A percentile compares a stretch with the other conserved stretches of the same genome.
Conservation (phyloP, 2,888 invertebrate species). For the Drosophila differens region DNA sequence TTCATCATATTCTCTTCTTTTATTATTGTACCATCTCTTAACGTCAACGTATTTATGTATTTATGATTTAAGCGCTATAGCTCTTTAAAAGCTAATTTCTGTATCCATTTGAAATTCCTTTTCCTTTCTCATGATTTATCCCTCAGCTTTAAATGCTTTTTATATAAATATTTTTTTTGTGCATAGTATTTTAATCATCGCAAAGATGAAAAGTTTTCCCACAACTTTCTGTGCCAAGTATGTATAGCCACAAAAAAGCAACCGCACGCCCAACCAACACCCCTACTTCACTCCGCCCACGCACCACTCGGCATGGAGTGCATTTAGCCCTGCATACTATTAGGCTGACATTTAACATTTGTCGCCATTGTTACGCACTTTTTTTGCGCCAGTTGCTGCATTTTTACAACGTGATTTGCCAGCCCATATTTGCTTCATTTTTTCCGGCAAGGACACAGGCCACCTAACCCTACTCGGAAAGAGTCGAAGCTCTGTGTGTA, state of each 20-base stretch:
- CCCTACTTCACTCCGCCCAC: neutral
- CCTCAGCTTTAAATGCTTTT: constrained; percentile 6
- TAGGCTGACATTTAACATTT: constrained; percentile 44
- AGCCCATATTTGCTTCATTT: constrained; percentile 3
- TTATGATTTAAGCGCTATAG: constrained; percentile 1
- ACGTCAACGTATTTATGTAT: neutral
- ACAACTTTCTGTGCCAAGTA: constrained; percentile 37
- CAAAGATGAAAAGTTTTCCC: constrained; percentile 49
- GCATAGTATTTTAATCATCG: constrained; percentile 21
- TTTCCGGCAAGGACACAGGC: constrained; percentile 1
- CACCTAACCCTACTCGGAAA: neutral
- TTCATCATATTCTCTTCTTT: neutral
- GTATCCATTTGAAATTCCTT: neutral
- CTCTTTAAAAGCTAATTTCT: neutral
- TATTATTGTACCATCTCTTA: too few species aligned
- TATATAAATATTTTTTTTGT: constrained; percentile 7
- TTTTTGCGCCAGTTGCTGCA: constrained; percentile 33
- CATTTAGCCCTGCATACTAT: constrained; percentile 42
- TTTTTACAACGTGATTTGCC: constrained; percentile 40
- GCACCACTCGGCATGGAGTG: neutral
- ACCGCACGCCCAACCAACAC: constrained; percentile 15
- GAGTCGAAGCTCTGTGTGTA: constrained; percentile 16
- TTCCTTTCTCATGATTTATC: constrained; percentile 8
- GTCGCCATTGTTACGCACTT: constrained; percentile 54
- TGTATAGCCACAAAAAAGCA: constrained; percentile 27